Base-by-base conservation (phyloP, 2,113 vertebrate genomes). In the Mesitornis unicolor region DNA sequence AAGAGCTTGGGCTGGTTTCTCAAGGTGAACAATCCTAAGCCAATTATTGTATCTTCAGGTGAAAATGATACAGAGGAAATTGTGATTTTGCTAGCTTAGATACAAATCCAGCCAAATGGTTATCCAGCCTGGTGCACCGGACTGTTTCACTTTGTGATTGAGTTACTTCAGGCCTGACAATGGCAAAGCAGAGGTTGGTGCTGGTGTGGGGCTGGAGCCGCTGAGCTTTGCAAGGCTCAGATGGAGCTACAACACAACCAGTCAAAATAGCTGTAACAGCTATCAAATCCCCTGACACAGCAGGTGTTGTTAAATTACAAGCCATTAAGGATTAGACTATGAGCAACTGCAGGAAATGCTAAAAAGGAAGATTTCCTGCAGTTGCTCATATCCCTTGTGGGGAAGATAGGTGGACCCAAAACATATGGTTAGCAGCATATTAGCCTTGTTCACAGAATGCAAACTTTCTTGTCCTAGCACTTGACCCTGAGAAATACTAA, bases 11-110 rank as follows among this genome's bases (percentile, higher is more conserved):
- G 22, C 60, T 0, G 0, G 35, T 50, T 73, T 79, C 69, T 89
- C 51, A 60, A 92, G 84, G 77, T 90, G 85, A 96, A 75, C 63
- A 60, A 80, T 80, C 75, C 82, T 63, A 28, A 94, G 33, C 31
- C 83, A 92, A 95, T 96, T 84, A 79, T 95, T 81, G 25, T 67
- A 84, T 92, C 83, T 95, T 71, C 68, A n/a, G 60, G 79, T 93
- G 86, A 84, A 94, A 95, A 84, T 15, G 79, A 85, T 90, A 56
- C 60, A 45, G 73, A 28, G 59, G 48, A 43, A 88, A 81, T 4
- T 25, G 71, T 40, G 59, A 70, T 94, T 96, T 89, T 54, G 29
- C 50, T 57, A 2, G 33, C 71, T 64, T 53, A 71, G 90, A 36
- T 57, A 68, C 79, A 87, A 67, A 71, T 19, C 7, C 73, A 60